Evolutionary conservation across 1,140 invertebrate species (phyloP), one percentile per base, ranked within the genome.

Genomic region (Hirudo medicinalis): DNA sequence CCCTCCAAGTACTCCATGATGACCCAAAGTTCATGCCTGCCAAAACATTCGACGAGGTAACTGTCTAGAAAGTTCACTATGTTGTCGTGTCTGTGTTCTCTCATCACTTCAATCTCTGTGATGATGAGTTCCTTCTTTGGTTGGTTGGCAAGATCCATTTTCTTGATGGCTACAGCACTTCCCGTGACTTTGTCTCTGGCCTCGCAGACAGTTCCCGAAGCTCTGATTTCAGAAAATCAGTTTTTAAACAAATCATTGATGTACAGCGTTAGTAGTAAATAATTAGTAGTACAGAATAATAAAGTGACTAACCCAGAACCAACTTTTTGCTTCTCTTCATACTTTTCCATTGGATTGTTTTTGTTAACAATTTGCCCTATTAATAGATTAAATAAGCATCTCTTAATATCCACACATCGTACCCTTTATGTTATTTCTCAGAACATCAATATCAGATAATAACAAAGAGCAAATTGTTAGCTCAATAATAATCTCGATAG

Each of bases 21-120:
- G 29, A 85, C 84, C 84, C 85, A 85, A 20, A 85, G 76, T 78
- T 85, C 83, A 67, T 80, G 92, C 29, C 89, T 90, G 66, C 99
- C 91, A 49, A 78, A 85, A 84, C 97, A 98, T 80, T 80, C 79
- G 83, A 99, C 95, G 71, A 98, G 83, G 83, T 97, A 85, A 78
- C 85, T 85, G 32, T 81, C 80, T 57, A 80, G 78, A 72, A 79
- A 85, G 78, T 85, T 85, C 27, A 85, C 84, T 70, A 85, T 81
- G 73, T 84, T 85, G 73, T 79, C 77, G 74, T 83, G 81, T 25
- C 74, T 73, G 72, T 79, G 78, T n/a, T 75, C 74, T 74, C 80
- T 80, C 78, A 82, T 82, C 20, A 83, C 81, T 74, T 81, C 82
- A 55, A 85, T 85, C 76, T 85, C 84, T 22, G 83, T 85, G 57